Evolutionary conservation across 2,888 invertebrate species (phyloP), one percentile per base, ranked within the genome.

Genomic region (Amphimallon solstitiale): DNA sequence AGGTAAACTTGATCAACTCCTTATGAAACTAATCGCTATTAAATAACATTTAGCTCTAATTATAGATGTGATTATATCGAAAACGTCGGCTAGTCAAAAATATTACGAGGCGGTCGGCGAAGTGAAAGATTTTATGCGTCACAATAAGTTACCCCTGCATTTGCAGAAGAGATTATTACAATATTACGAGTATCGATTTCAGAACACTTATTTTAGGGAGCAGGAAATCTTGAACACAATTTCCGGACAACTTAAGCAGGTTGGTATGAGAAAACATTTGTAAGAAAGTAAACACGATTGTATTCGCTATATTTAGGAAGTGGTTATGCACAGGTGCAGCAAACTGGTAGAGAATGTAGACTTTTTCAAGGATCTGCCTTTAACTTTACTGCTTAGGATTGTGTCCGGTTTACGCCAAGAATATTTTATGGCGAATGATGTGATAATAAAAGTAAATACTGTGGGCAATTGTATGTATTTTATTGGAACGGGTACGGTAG

Each of bases 281-380:
- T 1, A 1, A 21, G 12, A 54, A n/a, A 4, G 43, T n/a, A 56
- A 10, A 21, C 29, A 40, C 12, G 14, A 14, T 10, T 29, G 9
- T 5, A n/a, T 14, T 29, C 2, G 14, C n/a, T 56, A 1, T 23
- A 3, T 34, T 56, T 29, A 59, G 45, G 66, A 62, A 6, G 49
- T 66, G 19, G 52, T 59, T 35, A 52, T 86, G 84, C 84, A 85
- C 70, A 84, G 82, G 2, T 86, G 86, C 65, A 78, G 84, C 62
- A 76, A 75, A 19, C 70, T 84, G 51, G 67, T 84, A 10, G 73
- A 77, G 0, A 80, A 76, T 34, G 81, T 84, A 0, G 74, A 79
- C 23, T 71, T 84, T 6, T 82, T 85, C 62, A 75, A 78, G 40
- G 73, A 77, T 46, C 43, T 84, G 62, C 82, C 83, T 0, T 63